Evolutionary conservation across 2,797 vertebrate genomes (phyloP).

Genomic region (Myotis myotis): DNA sequence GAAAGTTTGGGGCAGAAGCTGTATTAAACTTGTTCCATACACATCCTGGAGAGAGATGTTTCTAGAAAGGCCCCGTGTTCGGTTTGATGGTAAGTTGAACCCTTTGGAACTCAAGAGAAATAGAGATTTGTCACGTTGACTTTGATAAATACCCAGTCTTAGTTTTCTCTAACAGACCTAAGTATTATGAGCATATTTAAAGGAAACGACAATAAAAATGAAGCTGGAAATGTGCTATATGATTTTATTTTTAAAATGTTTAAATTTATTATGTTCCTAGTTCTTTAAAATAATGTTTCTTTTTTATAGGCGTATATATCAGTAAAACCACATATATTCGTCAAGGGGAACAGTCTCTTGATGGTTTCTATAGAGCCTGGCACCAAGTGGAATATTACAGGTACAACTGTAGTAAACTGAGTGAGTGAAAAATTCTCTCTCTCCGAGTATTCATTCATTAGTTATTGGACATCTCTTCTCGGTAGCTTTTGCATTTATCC

Average conservation of each 20-base stretch:
- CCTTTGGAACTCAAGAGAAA: not conserved
- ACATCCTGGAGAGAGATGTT: slow-evolving; percentile 99
- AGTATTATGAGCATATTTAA: slow-evolving; percentile 43
- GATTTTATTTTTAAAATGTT: not conserved
- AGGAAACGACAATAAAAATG: slow-evolving; percentile 45
- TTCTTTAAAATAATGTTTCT: not conserved
- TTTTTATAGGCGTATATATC: slow-evolving; percentile 93
- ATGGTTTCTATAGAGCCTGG: slow-evolving; percentile 98
- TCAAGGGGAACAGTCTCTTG: slow-evolving; percentile 97
- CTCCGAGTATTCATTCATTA: slow-evolving; percentile 63
- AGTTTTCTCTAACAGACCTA: not conserved
- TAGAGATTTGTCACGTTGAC: not conserved
- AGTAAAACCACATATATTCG: slow-evolving; percentile 98
- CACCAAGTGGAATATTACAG: slow-evolving; percentile 99
- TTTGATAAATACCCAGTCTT: slow-evolving; percentile 16
- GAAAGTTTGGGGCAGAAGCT: slow-evolving; percentile 96
- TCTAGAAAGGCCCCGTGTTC: slow-evolving; percentile 94
- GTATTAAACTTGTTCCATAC: slow-evolving; percentile 92
- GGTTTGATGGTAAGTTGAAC: slow-evolving; percentile 93
- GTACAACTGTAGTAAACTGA: slow-evolving; percentile 86
- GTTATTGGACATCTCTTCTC: not conserved
- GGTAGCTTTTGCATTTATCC: not conserved
- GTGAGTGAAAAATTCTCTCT: slow-evolving; percentile 82
- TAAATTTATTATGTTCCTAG: not conserved
- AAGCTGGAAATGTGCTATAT: not conserved